Base-by-base conservation (phyloP, 2,797 vertebrate species). In the Acipenser ruthenus region DNA sequence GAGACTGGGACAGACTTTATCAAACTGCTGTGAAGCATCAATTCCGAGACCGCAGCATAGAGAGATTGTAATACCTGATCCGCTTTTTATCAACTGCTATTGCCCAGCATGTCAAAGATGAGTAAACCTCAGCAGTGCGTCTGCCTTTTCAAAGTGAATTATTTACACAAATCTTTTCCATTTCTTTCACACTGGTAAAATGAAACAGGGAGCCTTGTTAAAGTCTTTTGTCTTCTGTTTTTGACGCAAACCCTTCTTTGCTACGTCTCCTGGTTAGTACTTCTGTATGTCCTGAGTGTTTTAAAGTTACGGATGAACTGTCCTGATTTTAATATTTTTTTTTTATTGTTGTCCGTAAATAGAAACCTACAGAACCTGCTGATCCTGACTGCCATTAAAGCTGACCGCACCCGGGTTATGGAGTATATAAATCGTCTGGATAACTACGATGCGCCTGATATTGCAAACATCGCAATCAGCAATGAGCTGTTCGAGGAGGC, bases 341-440 rank as follows among this genome's bases (percentile, higher is more conserved):
- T 0, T 37, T 37, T 37, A 23, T 37, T 37, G 23, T 37, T 37
- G 23, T 8, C 47, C 50, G 6, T 50, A 10, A 73, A 60, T 75
- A 97, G 95, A 88, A 97, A 97, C 77, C 91, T 98, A n/a, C 96
- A 98, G 84, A 98, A 98, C 69, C 87, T 98, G 66, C 86, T 98
- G 73, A 97, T 98, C 73, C 83, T 98, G 77, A 97, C 95, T 0
- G 94, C 95, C 70, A 95, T 98, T 72, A 97, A 98, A 85, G 95
- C 93, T 5, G 94, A 97, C 78, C 87, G 87, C 55, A 94, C 93
- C 1, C 90, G 93, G 0, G 95, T 98, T 3, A 98, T 98, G 95
- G 95, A 97, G 67, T 97, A 97, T 75, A 93, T 98, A 73, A 97
- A 90, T 74, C 92, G 91, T 2, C 87, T 98, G 72, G 95, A 97